Conservation (phyloP, 2,888 invertebrate species). For the Trachelus stipa region DNA sequence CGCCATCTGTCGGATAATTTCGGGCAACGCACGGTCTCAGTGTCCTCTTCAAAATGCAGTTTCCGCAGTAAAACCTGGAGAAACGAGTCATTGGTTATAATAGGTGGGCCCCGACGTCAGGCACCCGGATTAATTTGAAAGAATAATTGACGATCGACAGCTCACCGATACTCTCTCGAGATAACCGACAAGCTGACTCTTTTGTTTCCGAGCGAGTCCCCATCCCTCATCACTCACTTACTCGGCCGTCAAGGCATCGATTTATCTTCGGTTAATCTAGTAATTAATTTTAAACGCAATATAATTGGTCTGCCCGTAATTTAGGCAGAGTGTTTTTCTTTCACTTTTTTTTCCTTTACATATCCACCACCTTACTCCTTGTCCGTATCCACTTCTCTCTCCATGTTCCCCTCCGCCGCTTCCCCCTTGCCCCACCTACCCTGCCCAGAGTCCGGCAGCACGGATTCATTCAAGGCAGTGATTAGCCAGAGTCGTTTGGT, state of each 20-base stretch:
- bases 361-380: neutral
- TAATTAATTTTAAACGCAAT: constrained; percentile 65
- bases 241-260: constrained; percentile 36
- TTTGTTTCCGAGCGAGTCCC: constrained; percentile 17
- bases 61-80: neutral
- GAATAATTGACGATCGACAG: constrained; percentile 49
- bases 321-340: constrained; percentile 10
- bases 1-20: too few species aligned
- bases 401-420: too few species aligned
- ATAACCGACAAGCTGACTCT: constrained; percentile 33
- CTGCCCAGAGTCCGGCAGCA: neutral
- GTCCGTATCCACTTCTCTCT: neutral
- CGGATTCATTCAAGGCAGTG: neutral
- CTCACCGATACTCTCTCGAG: constrained; percentile 36
- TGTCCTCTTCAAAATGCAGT: neutral
- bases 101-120: constrained; percentile 7
- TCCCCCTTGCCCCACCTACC: neutral
- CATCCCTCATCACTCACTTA: constrained; percentile 37
- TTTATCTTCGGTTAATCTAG: constrained; percentile 58
- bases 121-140: constrained; percentile 3
- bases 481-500: constrained; percentile 19
- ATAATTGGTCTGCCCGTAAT: constrained; percentile 53
- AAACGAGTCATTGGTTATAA: constrained; percentile 4
- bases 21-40: too few species aligned
- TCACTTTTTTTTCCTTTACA: neutral